Base-by-base conservation (phyloP, 2,797 vertebrate species). In the Brachyalestes nurse region DNA sequence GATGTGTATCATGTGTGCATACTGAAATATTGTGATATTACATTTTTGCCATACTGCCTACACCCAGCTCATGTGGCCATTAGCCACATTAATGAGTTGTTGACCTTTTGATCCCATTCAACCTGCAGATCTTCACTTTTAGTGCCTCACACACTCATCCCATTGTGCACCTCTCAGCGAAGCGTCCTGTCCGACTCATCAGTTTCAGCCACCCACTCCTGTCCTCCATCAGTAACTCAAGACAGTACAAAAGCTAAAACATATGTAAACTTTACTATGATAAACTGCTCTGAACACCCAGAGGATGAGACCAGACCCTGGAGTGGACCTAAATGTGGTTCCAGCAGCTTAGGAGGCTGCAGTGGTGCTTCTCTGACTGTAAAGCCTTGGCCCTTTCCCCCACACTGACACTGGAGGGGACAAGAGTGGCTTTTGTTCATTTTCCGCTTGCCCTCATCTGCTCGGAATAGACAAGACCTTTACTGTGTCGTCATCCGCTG, bases 351-450 rank as follows among this genome's bases (percentile, higher is more conserved):
- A 58, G 69, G 45, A 72, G 69, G 74, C 67, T 77, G 60, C 40
- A 61, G 83, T 62, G 83, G 76, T 83, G 83, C 62, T 77, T 70
- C 58, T 82, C 80, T 81, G 83, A 57, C 79, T 70, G 73, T 82
- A 77, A 79, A 69, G 82, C 80, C 77, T 70, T 78, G 80, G 51
- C 64, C 75, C 75, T 82, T 78, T 84, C 69, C 77, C 79, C 71
- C 25, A 40, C 82, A 64, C 78, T 80, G 77, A 87, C 82, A 82
- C 82, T 78, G 65, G 79, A 81, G 72, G 85, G 81, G 84, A 87
- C 85, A 87, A 88, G 83, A 75, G 75, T 61, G 78, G 87, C 84
- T 87, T 87, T 87, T 88, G 84, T 88, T 86, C 84, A 83, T 83
- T 84, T 86, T 85, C 80, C 84, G 79, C 83, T 78, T 72, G 79